phyloP scores from a whole-genome alignment of 2,113 vertebrate genomes.

The Pan paniscus region DNA sequence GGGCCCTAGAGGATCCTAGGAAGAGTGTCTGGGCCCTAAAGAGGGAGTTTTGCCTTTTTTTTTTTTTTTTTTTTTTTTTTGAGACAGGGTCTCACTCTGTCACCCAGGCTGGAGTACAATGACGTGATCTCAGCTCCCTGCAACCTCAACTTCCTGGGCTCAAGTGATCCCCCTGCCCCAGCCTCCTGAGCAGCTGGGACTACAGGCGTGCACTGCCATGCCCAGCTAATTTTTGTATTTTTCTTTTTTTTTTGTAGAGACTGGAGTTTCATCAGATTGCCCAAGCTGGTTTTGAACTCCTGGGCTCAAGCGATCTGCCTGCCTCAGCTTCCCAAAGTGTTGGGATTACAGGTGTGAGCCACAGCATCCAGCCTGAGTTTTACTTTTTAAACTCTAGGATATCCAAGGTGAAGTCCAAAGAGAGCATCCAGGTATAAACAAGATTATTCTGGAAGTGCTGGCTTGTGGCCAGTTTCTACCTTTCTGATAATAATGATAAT shows the following conservation, averaged over 20 bases:
- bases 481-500: not conserved
- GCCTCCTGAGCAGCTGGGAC: too few species aligned
- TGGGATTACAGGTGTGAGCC: not conserved
- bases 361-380: not conserved
- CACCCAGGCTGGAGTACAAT: too few species aligned
- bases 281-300: not conserved
- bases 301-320: not conserved
- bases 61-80: not conserved
- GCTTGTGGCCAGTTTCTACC: not conserved
- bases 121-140: too few species aligned
- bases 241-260: not conserved
- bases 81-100: too few species aligned
- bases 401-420: not conserved
- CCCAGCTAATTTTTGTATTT: not conserved
- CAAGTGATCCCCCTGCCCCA: too few species aligned
- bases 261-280: not conserved
- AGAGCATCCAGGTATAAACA: not conserved
- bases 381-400: not conserved
- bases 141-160: too few species aligned
- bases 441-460: not conserved
- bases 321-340: not conserved
- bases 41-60: not conserved
- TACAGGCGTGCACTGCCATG: too few species aligned
- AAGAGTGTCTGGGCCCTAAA: not conserved
- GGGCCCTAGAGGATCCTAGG: too few species aligned